These are phyloP conservation scores for Chaenodraco wilsoni DNA, from an alignment of 2,797 vertebrate genomes.

Conservation along the genomic window DNA sequence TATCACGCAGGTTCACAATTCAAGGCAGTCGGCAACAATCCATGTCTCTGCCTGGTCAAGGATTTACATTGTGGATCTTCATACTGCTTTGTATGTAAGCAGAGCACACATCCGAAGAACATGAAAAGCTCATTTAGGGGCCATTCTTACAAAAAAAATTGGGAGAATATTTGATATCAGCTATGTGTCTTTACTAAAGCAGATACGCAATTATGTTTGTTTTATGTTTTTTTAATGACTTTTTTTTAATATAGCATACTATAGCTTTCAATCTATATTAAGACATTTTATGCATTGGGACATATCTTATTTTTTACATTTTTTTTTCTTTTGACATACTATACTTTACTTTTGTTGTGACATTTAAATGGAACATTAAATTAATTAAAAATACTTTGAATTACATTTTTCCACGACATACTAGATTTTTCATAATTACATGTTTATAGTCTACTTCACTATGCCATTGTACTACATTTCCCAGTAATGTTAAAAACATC, in stretches of 20 bases:
- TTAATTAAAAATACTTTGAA: too few species aligned
- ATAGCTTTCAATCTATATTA: too few species aligned
- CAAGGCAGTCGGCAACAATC: background rate
- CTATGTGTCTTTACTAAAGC: background rate
- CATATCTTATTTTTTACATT: too few species aligned
- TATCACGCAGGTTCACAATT: constrained; percentile 13
- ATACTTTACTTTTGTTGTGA: too few species aligned
- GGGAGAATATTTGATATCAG: background rate
- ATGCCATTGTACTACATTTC: background rate
- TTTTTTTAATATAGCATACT: too few species aligned
- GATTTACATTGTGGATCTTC: constrained; percentile 12
- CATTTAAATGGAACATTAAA: too few species aligned
- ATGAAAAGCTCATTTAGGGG: background rate
- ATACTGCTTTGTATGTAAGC: background rate
- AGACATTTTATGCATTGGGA: too few species aligned
- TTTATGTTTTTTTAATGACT: too few species aligned
- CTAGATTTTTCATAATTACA: too few species aligned
- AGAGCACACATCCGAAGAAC: background rate
- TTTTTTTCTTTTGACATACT: too few species aligned
- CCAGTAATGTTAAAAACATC: constrained; percentile 15
- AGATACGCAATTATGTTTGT: background rate
- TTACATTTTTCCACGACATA: too few species aligned
- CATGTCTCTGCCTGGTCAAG: background rate
- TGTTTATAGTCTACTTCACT: too few species aligned
- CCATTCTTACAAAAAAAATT: constrained; percentile 1